A percentile compares a stretch with the other conserved stretches of the same genome.
Evolutionary conservation across 2,113 vertebrate genomes (phyloP).

Genomic region (Otolemur garnettii): DNA sequence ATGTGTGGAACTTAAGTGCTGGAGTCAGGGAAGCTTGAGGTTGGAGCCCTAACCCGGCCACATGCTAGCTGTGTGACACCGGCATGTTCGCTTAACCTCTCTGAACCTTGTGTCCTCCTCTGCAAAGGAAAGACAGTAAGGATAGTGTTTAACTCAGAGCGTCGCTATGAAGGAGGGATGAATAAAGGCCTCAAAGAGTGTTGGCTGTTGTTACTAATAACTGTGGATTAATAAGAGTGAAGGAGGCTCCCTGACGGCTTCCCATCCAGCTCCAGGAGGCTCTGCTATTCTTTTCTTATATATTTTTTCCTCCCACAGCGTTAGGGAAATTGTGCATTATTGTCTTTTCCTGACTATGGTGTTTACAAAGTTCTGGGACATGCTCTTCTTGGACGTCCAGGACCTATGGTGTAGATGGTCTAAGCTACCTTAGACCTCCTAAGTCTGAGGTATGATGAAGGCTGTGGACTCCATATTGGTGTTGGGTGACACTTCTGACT

Average conservation of each 20-base stretch:
- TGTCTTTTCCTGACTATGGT: neutral
- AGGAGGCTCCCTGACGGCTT: neutral
- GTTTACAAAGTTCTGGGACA: neutral
- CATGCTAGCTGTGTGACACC: neutral
- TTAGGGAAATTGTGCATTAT: neutral
- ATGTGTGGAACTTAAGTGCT: constrained; percentile 36
- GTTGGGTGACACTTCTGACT: neutral
- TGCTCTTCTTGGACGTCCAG: neutral
- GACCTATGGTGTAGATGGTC: too few relatives aligned
- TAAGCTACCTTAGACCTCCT: neutral
- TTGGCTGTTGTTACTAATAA: neutral
- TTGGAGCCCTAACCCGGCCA: neutral
- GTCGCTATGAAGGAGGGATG: neutral
- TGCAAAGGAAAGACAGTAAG: neutral
- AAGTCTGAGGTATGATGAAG: neutral
- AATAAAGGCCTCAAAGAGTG: neutral
- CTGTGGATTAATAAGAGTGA: neutral
- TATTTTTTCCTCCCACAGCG: neutral
- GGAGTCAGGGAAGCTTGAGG: neutral
- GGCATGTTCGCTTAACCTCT: constrained; percentile 18
- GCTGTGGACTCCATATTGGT: neutral
- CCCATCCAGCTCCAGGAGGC: neutral
- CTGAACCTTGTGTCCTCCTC: constrained; percentile 15
- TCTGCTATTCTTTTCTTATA: neutral
- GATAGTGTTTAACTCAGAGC: neutral